Evolutionary conservation across 2,888 invertebrate species (phyloP).

Genomic region (Epinotia demarniana): DNA sequence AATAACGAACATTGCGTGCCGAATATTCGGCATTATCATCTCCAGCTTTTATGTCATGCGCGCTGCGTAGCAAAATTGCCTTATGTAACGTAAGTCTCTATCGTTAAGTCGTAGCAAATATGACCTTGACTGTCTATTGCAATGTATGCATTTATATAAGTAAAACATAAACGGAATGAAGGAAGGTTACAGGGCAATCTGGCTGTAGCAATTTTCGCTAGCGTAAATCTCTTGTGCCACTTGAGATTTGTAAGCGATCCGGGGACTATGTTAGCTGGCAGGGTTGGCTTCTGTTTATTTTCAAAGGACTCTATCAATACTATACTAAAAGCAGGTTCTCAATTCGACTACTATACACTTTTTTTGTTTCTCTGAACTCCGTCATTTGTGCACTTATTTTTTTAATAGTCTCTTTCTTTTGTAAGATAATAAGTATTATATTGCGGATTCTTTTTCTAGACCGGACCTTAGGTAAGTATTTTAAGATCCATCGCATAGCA

Average conservation of each 20-base stretch:
- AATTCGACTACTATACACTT: not conserved
- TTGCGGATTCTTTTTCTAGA: no score
- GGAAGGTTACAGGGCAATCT: constrained; percentile 6
- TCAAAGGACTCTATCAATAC: not conserved
- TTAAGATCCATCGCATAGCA: no score
- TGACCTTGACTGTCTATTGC: not conserved
- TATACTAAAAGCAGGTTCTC: not conserved
- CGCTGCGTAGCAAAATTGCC: not conserved
- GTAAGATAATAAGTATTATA: no score
- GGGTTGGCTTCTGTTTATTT: not conserved
- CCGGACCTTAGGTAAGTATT: no score
- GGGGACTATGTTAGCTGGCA: not conserved
- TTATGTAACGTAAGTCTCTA: not conserved
- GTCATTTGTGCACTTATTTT: not conserved
- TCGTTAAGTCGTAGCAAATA: not conserved
- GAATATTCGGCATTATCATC: no score
- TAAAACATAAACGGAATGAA: not conserved
- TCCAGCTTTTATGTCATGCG: no score
- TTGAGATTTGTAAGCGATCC: constrained; percentile 18
- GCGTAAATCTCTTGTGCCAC: constrained; percentile 19
- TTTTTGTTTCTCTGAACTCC: not conserved
- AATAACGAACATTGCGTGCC: no score
- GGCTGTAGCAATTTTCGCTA: constrained; percentile 11
- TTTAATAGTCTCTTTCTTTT: no score
- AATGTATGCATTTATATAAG: not conserved